Base-by-base conservation (phyloP, 2,888 invertebrate species). In the Cetonia aurata region DNA sequence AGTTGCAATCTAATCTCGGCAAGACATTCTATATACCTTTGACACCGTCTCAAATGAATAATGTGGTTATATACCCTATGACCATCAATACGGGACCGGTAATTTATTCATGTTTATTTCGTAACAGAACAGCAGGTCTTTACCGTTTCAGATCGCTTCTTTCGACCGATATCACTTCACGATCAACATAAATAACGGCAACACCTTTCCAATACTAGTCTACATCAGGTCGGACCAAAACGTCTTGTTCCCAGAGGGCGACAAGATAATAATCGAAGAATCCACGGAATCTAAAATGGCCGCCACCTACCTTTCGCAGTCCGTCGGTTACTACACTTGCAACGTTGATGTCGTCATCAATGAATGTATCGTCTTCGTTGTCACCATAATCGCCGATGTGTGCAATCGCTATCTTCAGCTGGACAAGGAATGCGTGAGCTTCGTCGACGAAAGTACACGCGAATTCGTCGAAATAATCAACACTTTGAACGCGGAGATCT, bases 311-410 rank as follows among this genome's bases (percentile, higher is more conserved):
- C 8, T 55, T 10, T 41, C 68, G 0, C n/a, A 53, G 9, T 17
- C 62, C n/a, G 19, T 52, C 0, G 71, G 71, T 37, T 71, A 68
- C 37, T 71, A 71, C 48, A 60, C 50, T 10, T 33, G 53, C 12
- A 41, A 60, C 33, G 17, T 71, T 17, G 67, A 66, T 19, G 19
- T 71, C 0, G 60, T 67, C 6, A 46, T 71, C 3, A 71, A 71
- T 33, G 60, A 67, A 33, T 48, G 60, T 31, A 53, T 46, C 3
- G 50, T 71, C 31, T 60, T 33, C 13, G 50, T 56, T 0, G 67
- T 71, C 4, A 71, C 57, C 8, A 15, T 71, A 33, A 10, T 68
- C 0, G 71, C 71, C 1, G 71, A 71, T 37, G 69, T 69, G 10
- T 50, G 17, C 3, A 12, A 17, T 8, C 12, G 13, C 6, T 41